A percentile compares a stretch with the other conserved stretches of the same genome.
phyloP scores from a whole-genome alignment of 2,797 vertebrate genomes.

The Liparis tanakae region DNA sequence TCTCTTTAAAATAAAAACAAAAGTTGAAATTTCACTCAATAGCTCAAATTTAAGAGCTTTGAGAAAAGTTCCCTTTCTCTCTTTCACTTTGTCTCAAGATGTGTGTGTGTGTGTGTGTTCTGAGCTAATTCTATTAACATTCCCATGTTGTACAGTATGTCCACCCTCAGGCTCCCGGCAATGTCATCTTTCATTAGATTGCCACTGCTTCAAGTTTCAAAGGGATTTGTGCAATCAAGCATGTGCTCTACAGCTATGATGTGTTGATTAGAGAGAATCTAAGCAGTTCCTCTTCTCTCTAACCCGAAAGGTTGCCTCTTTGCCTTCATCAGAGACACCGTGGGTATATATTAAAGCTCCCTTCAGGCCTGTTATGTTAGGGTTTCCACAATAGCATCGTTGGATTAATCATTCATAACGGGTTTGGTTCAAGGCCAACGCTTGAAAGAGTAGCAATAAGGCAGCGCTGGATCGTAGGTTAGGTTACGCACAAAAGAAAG shows the following conservation, averaged over 20 bases:
- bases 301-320: constrained; percentile 18
- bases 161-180: constrained; percentile 45
- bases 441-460: constrained; percentile 15
- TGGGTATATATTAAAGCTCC: constrained; percentile 5
- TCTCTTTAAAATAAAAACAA: constrained; percentile 16
- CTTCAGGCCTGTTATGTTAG: neutral
- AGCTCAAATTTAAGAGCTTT: constrained; percentile 14
- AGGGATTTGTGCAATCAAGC: constrained; percentile 57
- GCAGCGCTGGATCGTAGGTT: constrained; percentile 7
- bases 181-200: constrained; percentile 60
- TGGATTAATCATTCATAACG: constrained; percentile 5
- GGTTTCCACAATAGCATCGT: constrained; percentile 3
- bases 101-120: constrained; percentile 40
- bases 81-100: constrained; percentile 23
- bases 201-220: constrained; percentile 50
- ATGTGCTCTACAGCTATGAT: constrained; percentile 26
- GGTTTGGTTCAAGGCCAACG: neutral
- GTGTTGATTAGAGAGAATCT: constrained; percentile 50
- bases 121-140: constrained; percentile 62
- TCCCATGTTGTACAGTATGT: constrained; percentile 49
- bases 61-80: constrained; percentile 8
- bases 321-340: constrained; percentile 20
- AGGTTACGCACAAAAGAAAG: constrained; percentile 1
- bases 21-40: constrained; percentile 12
- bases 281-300: constrained; percentile 34